Evolutionary conservation across 2,888 invertebrate genomes (phyloP), one percentile per base, ranked within the genome.

Genomic region (Maniola hyperantus): DNA sequence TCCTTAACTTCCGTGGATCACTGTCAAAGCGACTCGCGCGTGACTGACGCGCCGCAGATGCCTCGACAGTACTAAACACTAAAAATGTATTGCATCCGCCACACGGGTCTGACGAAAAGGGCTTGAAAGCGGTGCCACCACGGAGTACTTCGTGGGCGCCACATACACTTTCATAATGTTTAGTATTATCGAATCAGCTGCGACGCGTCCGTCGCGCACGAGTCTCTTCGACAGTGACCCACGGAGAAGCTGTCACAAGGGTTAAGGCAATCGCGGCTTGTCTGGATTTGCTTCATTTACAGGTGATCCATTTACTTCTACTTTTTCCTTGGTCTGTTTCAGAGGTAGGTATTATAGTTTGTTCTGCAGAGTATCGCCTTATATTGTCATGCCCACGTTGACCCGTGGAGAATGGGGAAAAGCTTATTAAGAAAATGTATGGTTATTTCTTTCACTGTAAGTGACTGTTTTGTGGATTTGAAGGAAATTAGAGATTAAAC

Each of bases 351-450:
- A 44, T 44, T 48, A 46, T 36, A 61, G 18, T 50, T 39, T 57
- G 60, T 50, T 60, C 13, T 50, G 34, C 18, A 34, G 60, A 18
- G 18, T 36, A 50, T 50, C 48, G 36, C 48, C 0, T 48, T 26
- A 42, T 57, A 57, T 57, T 20, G 57, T 42, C 39, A 42, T 42
- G 57, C 13, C 20, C n/a, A 54, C 15, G n/a, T 13, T 57, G 57
- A 57, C 57, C 57, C 13, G 57, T 20, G 57, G 2, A 42, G 13
- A 57, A 20, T 42, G 20, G 57, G 20, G 53, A 42, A 10, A 57
- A 57, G 13, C 39, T 42, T 39, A 42, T 42, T 42, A 57, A 42
- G 39, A 42, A 42, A 57, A 20, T 10, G 13, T 18, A 18, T 54
- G 34, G 34, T 34, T 33, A 34, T 53, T n/a, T 53, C 33, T 6